These are phyloP conservation scores for Pangasius mekongensis DNA, from an alignment of 2,797 vertebrate species.

Conservation along the genomic window DNA sequence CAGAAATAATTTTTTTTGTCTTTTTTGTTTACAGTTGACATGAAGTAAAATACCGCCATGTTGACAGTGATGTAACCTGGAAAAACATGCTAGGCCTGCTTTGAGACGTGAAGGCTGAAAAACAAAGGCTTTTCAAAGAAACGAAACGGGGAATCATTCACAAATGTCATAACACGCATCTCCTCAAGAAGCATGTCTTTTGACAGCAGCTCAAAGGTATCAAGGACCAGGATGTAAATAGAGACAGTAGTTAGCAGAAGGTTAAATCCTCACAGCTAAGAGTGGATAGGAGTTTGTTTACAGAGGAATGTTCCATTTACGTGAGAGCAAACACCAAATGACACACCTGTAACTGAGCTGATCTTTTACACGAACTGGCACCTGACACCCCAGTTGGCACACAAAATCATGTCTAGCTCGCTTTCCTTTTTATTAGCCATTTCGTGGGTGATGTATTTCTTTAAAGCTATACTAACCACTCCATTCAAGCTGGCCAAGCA, in stretches of 20 bases:
- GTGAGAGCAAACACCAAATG: slow-evolving; percentile 8
- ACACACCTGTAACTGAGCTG: slow-evolving; percentile 25
- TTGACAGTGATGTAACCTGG: neutral
- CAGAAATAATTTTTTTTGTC: neutral
- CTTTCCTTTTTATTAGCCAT: neutral
- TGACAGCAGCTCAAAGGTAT: slow-evolving; percentile 7
- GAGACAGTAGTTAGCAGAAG: neutral
- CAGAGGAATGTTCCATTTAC: slow-evolving; percentile 47
- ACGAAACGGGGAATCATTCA: neutral
- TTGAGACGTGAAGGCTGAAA: neutral
- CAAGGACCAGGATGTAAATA: slow-evolving; percentile 22
- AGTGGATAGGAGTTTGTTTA: slow-evolving; percentile 33
- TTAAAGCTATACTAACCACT: neutral
- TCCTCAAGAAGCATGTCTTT: neutral
- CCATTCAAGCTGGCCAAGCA: neutral
- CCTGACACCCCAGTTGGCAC: neutral
- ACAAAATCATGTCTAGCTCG: neutral
- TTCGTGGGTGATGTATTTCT: neutral
- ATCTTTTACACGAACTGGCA: neutral
- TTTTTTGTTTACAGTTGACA: neutral
- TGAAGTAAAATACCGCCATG: neutral
- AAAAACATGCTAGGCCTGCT: slow-evolving; percentile 16
- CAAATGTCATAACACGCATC: slow-evolving; percentile 15
- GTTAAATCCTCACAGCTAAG: slow-evolving; percentile 55
- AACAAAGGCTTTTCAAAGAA: slow-evolving; percentile 21